phyloP scores from a whole-genome alignment of 2,888 invertebrate genomes.

The Cephalotes varians region DNA sequence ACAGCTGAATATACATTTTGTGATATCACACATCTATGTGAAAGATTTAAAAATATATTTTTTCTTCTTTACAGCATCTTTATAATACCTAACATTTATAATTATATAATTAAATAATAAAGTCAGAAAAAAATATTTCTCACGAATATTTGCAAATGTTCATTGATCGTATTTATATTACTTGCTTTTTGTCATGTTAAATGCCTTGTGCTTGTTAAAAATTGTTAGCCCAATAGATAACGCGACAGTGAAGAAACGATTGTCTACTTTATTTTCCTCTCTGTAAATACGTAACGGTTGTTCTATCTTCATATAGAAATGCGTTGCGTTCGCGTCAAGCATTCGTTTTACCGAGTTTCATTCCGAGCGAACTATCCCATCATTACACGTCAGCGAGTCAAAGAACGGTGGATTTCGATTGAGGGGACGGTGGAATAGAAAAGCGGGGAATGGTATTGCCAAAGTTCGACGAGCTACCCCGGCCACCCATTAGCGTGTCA shows the following conservation, averaged over 20 bases:
- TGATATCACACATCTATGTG: neutral
- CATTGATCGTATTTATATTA: neutral
- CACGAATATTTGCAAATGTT: neutral
- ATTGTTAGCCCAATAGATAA: neutral
- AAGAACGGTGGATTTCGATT: conserved; percentile 45
- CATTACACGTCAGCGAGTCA: conserved; percentile 49
- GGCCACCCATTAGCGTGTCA: conserved; percentile 60
- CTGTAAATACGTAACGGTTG: conserved; percentile 4
- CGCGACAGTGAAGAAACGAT: neutral
- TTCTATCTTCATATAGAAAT: conserved; percentile 11
- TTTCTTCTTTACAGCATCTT: neutral
- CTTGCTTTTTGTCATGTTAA: neutral
- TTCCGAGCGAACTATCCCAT: conserved; percentile 42
- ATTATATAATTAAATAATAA: neutral
- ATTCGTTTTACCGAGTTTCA: conserved; percentile 42
- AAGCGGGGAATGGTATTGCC: conserved; percentile 62
- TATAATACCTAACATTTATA: neutral
- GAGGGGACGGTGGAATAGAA: conserved; percentile 35
- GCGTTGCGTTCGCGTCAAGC: neutral
- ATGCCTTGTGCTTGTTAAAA: neutral
- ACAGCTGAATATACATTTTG: neutral
- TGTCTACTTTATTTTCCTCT: neutral
- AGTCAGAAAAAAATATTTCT: neutral
- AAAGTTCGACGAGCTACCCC: conserved; percentile 59
- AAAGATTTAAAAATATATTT: neutral